Base-by-base conservation (phyloP, 1,140 invertebrate genomes). In the Heliconius hermathena region DNA sequence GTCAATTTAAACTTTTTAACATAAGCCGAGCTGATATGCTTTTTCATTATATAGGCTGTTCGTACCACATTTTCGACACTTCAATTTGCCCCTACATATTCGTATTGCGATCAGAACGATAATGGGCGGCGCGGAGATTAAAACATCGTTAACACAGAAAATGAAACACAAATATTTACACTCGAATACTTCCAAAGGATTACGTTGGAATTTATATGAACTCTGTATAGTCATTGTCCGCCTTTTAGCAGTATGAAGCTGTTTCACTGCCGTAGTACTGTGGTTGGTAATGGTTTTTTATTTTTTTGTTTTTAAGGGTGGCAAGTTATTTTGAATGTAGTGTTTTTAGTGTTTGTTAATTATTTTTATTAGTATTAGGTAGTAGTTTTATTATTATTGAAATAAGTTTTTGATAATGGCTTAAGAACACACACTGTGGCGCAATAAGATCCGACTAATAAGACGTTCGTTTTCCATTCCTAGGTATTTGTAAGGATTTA, bases 91-190 rank as follows among this genome's bases (percentile, higher is more conserved):
- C 26, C 22, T 29, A 66, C 60, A 66, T 66, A 66, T 66, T 66
- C 60, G 60, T 66, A 66, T 66, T 66, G 60, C 60, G 60, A 66
- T 66, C 60, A 29, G 26, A 29, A 66, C 60, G 60, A 66, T 66
- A 66, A 66, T 66, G 60, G 22, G 60, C 60, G 60, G 60, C 26
- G 11, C 60, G 60, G 60, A 66, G 60, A 66, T 66, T 66, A 66
- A 66, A 66, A 66, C 60, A 66, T 66, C 60, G 60, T 66, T 66
- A 66, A 66, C 60, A 66, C 60, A 22, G 60, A 66, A 66, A 66
- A 66, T 66, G 26, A 66, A 66, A 66, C 60, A 66, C 60, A 66
- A 66, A 66, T 29, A 29, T 66, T 66, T 66, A 3, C 4, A 66
- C 60, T 26, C 22, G 60, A 66, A 66, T 66, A 66, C 60, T 66